Conservation (phyloP, 2,113 vertebrate genomes). For the Strix uralensis region DNA sequence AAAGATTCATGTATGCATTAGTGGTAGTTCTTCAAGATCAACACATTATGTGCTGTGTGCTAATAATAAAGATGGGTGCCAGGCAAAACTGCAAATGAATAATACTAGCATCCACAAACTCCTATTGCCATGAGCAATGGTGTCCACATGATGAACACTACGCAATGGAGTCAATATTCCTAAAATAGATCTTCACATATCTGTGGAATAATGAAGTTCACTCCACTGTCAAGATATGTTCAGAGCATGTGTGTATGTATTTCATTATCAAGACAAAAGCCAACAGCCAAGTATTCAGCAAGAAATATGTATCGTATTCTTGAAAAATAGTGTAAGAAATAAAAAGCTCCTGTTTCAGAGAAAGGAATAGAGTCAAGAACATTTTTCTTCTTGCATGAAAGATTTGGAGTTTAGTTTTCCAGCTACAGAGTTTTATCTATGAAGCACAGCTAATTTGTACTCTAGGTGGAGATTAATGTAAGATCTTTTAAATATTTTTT, state of each 20-base stretch:
- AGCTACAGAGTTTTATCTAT: background rate
- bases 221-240: background rate
- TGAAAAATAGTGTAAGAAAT: background rate
- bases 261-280: conserved; percentile 25
- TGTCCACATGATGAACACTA: conserved; percentile 4
- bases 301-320: background rate
- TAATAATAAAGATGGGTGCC: background rate
- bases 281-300: background rate
- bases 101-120: background rate
- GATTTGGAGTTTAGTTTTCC: background rate
- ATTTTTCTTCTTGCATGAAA: background rate
- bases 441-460: conserved; percentile 4
- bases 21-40: background rate
- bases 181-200: background rate
- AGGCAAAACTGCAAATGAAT: background rate
- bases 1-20: background rate
- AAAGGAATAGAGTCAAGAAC: background rate
- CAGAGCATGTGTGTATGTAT: background rate
- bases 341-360: conserved; percentile 2
- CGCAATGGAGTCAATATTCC: background rate
- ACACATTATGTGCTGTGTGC: background rate
- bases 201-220: conserved; percentile 17
- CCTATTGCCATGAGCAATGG: background rate
- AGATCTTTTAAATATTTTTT: background rate
- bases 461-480: background rate